Evolutionary conservation across 2,888 invertebrate genomes (phyloP).

Genomic region (Rugalucina vietnamica): DNA sequence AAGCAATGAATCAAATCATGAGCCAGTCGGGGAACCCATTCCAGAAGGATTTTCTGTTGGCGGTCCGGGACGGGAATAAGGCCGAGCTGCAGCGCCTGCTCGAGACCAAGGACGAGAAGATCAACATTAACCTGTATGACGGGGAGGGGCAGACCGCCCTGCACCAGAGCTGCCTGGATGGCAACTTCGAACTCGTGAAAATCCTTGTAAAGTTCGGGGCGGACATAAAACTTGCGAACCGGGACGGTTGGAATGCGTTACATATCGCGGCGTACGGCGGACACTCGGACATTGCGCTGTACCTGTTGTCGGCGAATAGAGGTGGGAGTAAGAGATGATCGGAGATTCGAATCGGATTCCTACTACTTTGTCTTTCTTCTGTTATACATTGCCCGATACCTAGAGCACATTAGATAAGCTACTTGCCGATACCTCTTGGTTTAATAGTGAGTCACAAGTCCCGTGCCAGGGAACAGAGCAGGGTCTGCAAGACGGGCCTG

Average conservation of each 20-base stretch:
- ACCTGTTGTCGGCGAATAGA: conserved; percentile 74
- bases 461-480: no score
- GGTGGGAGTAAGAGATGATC: conserved; percentile 26
- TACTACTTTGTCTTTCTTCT: conserved; percentile 6
- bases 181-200: conserved; percentile 84
- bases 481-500: no score
- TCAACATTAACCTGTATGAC: conserved; percentile 83
- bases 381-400: background rate
- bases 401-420: no score
- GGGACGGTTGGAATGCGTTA: conserved; percentile 84
- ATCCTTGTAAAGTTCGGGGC: conserved; percentile 84
- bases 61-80: conserved; percentile 81
- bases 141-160: conserved; percentile 84
- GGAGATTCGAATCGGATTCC: background rate
- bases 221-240: conserved; percentile 83
- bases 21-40: conserved; percentile 64
- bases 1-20: conserved; percentile 46
- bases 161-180: conserved; percentile 83
- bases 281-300: conserved; percentile 82
- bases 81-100: conserved; percentile 80
- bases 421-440: no score
- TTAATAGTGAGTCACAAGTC: no score
- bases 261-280: conserved; percentile 84
- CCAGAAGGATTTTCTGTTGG: conserved; percentile 81
- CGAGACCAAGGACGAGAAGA: conserved; percentile 79